These are phyloP conservation scores for Bettongia penicillata DNA, from an alignment of 2,113 vertebrate genomes.

Conservation along the genomic window DNA sequence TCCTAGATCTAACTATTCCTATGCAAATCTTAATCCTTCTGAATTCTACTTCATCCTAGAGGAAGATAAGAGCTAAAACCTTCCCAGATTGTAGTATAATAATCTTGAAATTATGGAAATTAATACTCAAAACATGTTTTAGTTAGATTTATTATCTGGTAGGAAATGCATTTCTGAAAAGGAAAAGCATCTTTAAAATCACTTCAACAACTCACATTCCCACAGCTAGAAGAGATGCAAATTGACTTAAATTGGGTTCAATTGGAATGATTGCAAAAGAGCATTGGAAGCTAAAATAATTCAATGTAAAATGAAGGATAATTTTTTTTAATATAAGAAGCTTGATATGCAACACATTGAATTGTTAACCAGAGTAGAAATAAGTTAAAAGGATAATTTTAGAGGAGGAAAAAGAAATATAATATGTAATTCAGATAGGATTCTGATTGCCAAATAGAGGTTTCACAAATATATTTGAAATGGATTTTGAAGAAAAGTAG, in stretches of 20 bases:
- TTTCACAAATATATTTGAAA: slow-evolving; percentile 33
- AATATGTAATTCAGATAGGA: slow-evolving; percentile 31
- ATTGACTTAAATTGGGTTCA: slow-evolving; percentile 46
- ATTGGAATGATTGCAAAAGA: slow-evolving; percentile 40
- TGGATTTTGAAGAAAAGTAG: slow-evolving; percentile 53
- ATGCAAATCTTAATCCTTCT: background rate
- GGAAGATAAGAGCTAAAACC: background rate
- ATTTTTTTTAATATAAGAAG: slow-evolving; percentile 40
- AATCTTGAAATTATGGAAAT: slow-evolving; percentile 45
- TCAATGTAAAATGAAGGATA: slow-evolving; percentile 29
- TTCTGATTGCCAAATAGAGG: slow-evolving; percentile 16
- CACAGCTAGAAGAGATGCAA: slow-evolving; percentile 42
- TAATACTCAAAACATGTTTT: slow-evolving; percentile 23
- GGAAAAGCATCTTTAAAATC: slow-evolving; percentile 52
- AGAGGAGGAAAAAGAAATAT: slow-evolving; percentile 30
- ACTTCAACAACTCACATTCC: slow-evolving; percentile 37
- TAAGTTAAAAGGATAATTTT: slow-evolving; percentile 55
- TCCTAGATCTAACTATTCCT: background rate
- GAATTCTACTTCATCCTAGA: background rate
- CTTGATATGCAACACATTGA: slow-evolving; percentile 34
- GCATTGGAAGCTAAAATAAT: background rate
- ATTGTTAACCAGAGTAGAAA: slow-evolving; percentile 48
- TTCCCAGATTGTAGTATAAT: background rate
- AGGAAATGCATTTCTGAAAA: slow-evolving; percentile 49
- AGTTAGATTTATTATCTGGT: slow-evolving; percentile 31